Base-by-base conservation (phyloP, 1,140 invertebrate species). In the Diorhabda elongata region DNA sequence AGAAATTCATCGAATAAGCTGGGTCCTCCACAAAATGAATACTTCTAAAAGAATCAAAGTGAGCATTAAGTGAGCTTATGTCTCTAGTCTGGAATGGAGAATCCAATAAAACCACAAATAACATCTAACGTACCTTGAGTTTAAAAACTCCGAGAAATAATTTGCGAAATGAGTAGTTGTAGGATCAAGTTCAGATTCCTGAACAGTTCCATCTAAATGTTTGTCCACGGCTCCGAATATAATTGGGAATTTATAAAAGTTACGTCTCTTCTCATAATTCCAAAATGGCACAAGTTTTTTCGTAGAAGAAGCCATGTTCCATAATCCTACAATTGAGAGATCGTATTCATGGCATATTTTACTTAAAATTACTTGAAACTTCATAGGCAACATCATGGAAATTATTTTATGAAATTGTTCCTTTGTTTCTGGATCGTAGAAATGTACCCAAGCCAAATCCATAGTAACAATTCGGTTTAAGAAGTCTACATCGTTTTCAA, bases 211-310 rank as follows among this genome's bases (percentile, higher is more conserved):
- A n/a, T 68, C 67, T 4, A 11, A 6, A 65, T 63, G 60, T 2
- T 66, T 69, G 0, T 83, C 83, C 61, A 81, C 80, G 64, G 78
- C 74, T 0, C 83, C 83, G 43, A 83, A 73, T 43, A 79, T 76
- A 7, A 84, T 45, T 43, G 77, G 74, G 67, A 82, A 81, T 0
- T 80, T 79, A 47, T 83, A 71, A 56, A 84, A 82, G 47, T 81
- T 81, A 0, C 45, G n/a, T 62, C 83, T 76, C 47, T 78, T 80
- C 70, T 84, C 83, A 4, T 81, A 80, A 41, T 81, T 77, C 61
- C 80, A 80, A 6, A 81, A 82, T 0, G 71, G 68, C 44, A 78
- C 73, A 4, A 83, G 69, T 3, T 64, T 67, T 3, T 77, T 76
- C 77, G 82, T 81, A 2, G 80, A 81, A 44, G 61, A 63, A 3